Conservation (phyloP, 2,888 invertebrate genomes). For the Lottia gigantea region DNA sequence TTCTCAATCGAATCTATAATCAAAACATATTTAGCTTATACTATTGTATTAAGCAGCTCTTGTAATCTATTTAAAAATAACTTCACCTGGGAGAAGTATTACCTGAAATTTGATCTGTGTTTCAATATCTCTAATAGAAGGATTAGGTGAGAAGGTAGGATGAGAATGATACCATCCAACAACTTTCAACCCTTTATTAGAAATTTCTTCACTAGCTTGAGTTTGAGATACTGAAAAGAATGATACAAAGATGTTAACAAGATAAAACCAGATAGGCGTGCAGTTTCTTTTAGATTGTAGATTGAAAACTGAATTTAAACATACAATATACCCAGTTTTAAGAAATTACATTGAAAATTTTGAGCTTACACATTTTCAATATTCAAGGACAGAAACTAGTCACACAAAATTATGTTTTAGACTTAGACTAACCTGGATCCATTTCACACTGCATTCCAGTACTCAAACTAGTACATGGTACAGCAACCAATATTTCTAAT, state of each 20-base stretch:
- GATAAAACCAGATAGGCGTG: background rate
- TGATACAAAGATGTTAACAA: slow-evolving; percentile 8
- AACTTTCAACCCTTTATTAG: slow-evolving; percentile 70
- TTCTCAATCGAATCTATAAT: too few relatives aligned
- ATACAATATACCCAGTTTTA: too few relatives aligned
- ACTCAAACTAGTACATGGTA: slow-evolving; percentile 76
- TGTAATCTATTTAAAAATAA: too few relatives aligned
- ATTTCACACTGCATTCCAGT: slow-evolving; percentile 81
- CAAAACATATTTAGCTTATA: too few relatives aligned
- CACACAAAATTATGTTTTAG: background rate
- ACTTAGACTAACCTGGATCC: slow-evolving; percentile 75
- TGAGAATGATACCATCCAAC: slow-evolving; percentile 85
- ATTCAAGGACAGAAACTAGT: too few relatives aligned
- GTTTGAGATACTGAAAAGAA: slow-evolving; percentile 73
- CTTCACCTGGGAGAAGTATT: slow-evolving; percentile 17
- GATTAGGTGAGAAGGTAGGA: slow-evolving; percentile 78
- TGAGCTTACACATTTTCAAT: too few relatives aligned
- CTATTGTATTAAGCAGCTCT: too few relatives aligned
- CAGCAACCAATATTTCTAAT: slow-evolving; percentile 72
- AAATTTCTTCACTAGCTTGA: slow-evolving; percentile 74
- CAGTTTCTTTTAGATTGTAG: too few relatives aligned
- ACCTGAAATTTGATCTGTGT: slow-evolving; percentile 76
- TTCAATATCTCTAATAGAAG: slow-evolving; percentile 77
- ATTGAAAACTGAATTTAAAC: too few relatives aligned
- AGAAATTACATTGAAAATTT: too few relatives aligned